These are phyloP conservation scores for Porites rus DNA, from an alignment of 92 coral and sea anemone genomes.

Conservation along the genomic window DNA sequence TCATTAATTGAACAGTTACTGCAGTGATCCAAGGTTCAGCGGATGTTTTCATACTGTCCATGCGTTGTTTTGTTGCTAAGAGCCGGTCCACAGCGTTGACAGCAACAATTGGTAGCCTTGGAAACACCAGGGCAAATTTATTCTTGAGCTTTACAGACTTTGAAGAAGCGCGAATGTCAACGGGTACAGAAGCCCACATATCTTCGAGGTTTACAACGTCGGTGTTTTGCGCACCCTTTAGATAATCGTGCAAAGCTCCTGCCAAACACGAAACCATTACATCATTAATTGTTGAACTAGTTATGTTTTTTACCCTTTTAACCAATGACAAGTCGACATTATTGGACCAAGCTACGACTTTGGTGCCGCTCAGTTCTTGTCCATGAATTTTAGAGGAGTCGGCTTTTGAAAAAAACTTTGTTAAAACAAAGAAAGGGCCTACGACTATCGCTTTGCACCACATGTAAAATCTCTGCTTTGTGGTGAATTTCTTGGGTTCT, in stretches of 20 bases:
- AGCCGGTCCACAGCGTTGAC: constrained; percentile 79
- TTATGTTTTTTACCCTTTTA: constrained; percentile 78
- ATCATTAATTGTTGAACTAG: constrained; percentile 96
- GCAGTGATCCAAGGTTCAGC: constrained; percentile 93
- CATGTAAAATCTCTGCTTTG: constrained; percentile 90
- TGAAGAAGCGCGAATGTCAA: constrained; percentile 86
- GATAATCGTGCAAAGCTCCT: constrained; percentile 90
- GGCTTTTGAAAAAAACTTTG: constrained; percentile 70
- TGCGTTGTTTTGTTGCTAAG: constrained; percentile 85
- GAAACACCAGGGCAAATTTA: constrained; percentile 92
- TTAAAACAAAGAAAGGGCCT: constrained; percentile 80
- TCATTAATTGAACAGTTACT: constrained; percentile 75
- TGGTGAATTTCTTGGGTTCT: constrained; percentile 88
- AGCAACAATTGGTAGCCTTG: constrained; percentile 86
- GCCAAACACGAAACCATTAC: constrained; percentile 96
- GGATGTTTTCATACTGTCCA: constrained; percentile 94
- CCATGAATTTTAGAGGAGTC: constrained; percentile 90
- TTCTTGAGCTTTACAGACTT: constrained; percentile 83
- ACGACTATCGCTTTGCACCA: constrained; percentile 93
- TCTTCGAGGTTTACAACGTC: constrained; percentile 72
- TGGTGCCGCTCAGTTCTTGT: constrained; percentile 83
- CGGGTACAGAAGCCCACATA: constrained; percentile 97
- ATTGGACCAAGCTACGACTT: constrained; percentile 89
- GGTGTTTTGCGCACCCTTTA: constrained; percentile 40
- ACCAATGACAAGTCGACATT: constrained; percentile 85